phyloP scores from a whole-genome alignment of 2,888 invertebrate species.

The Parasteatoda lunata region DNA sequence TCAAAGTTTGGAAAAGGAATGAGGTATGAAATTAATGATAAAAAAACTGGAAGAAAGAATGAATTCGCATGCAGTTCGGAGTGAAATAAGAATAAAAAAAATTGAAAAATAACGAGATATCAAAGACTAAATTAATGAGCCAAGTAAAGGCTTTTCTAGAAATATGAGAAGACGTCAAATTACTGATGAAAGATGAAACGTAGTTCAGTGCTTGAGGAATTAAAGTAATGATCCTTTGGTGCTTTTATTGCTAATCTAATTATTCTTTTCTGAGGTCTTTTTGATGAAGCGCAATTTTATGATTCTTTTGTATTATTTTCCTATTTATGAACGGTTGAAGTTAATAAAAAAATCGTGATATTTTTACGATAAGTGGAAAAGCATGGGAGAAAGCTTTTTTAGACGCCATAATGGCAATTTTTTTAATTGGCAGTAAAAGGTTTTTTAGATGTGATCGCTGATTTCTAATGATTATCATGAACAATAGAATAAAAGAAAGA shows the following conservation, averaged over 20 bases:
- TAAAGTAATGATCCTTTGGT: constrained; percentile 44
- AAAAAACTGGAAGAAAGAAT: neutral
- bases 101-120: constrained; percentile 8
- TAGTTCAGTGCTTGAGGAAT: constrained; percentile 11
- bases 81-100: neutral
- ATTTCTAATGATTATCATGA: no score
- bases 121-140: constrained; percentile 50
- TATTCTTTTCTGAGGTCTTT: constrained; percentile 16
- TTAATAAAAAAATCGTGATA: no score
- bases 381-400: no score
- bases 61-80: neutral
- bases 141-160: constrained; percentile 11
- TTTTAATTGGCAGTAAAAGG: no score
- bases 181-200: constrained; percentile 47
- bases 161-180: constrained; percentile 43
- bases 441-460: no score
- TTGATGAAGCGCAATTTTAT: no score
- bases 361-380: no score
- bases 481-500: no score
- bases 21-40: constrained; percentile 8
- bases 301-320: no score
- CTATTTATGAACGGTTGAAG: no score
- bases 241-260: constrained; percentile 58
- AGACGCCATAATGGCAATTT: no score
- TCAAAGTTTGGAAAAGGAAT: constrained; percentile 30